Evolutionary conservation across 2,888 invertebrate genomes (phyloP).

Genomic region (Sesia bembeciformis): DNA sequence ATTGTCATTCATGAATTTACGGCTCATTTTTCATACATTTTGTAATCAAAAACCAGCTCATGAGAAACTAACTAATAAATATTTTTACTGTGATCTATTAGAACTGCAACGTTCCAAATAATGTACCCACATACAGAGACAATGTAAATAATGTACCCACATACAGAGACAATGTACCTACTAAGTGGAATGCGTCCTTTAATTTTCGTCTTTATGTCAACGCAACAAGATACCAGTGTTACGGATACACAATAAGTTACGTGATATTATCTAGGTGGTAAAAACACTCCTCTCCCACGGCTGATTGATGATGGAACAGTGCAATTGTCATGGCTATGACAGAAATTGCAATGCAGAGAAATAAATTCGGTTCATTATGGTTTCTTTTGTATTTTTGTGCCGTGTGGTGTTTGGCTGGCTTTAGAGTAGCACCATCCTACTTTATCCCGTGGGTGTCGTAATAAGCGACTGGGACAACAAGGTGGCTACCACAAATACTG

Average conservation of each 20-base stretch:
- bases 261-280: neutral
- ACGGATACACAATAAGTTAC: neutral
- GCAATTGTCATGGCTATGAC: neutral
- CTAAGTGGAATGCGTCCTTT: too few species aligned
- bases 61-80: neutral
- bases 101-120: slow-evolving; percentile 2
- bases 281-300: neutral
- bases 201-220: too few species aligned
- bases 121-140: slow-evolving; percentile 4
- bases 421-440: too few species aligned
- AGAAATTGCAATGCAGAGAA: neutral
- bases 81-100: neutral
- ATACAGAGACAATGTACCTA: too few species aligned
- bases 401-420: too few species aligned
- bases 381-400: too few species aligned
- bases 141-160: slow-evolving; percentile 5
- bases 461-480: too few species aligned
- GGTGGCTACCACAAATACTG: too few species aligned
- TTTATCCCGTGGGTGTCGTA: too few species aligned
- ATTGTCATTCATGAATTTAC: too few species aligned
- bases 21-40: neutral
- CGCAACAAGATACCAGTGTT: neutral
- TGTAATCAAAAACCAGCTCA: neutral
- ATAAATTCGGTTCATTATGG: too few species aligned
- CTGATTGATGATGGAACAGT: neutral